Evolutionary conservation across 2,113 vertebrate species (phyloP).

Genomic region (Tichodroma muraria): DNA sequence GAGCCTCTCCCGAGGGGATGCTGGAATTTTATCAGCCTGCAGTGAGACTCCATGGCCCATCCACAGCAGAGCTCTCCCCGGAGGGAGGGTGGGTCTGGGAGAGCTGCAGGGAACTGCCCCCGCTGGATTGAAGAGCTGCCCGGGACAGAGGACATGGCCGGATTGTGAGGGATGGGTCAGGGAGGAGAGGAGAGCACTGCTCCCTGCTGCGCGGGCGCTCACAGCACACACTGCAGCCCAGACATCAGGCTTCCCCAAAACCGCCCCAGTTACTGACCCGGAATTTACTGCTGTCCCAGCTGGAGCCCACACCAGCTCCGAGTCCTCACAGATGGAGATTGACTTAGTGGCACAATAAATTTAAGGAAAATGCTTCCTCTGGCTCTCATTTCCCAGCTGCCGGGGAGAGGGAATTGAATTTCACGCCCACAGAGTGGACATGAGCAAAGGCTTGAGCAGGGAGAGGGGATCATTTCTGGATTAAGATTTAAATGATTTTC

Average conservation of each 20-base stretch:
- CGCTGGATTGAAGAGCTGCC: too few species aligned
- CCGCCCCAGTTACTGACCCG: not conserved
- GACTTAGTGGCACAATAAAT: not conserved
- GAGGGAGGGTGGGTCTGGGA: too few species aligned
- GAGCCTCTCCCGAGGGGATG: too few species aligned
- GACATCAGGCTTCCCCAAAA: not conserved
- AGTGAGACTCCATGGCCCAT: too few species aligned
- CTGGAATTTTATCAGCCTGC: too few species aligned
- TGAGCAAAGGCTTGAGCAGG: not conserved
- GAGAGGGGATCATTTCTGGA: slow-evolving; percentile 14
- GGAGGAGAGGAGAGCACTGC: too few species aligned
- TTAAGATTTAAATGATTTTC: slow-evolving; percentile 19
- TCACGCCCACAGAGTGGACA: not conserved
- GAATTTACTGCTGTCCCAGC: not conserved
- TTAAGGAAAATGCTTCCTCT: not conserved
- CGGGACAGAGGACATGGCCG: too few species aligned
- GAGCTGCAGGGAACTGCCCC: too few species aligned
- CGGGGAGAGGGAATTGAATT: slow-evolving; percentile 47
- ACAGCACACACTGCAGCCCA: too few species aligned
- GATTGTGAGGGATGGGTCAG: too few species aligned
- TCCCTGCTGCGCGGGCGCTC: too few species aligned
- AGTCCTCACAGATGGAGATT: not conserved
- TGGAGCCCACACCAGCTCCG: not conserved
- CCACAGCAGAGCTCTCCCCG: too few species aligned
- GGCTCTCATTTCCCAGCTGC: slow-evolving; percentile 19